phyloP scores from a whole-genome alignment of 2,113 vertebrate genomes.

The Charadrius vociferus region DNA sequence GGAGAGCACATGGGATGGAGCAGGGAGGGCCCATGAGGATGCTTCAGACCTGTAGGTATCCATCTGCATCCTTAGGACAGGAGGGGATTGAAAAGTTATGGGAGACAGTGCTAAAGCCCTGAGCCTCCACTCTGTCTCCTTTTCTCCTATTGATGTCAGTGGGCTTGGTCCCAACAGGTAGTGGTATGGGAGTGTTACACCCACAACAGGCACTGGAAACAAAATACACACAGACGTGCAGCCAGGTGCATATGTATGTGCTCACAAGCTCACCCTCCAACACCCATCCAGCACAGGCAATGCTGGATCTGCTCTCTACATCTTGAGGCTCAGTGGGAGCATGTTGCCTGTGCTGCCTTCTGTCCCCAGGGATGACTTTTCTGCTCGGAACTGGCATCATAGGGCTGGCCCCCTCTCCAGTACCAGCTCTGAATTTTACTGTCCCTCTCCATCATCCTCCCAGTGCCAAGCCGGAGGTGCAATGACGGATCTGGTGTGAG shows the following conservation, averaged over 20 bases:
- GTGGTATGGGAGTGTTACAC: neutral
- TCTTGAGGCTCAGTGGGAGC: neutral
- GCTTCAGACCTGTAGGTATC: neutral
- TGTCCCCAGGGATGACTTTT: neutral
- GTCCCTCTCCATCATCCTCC: neutral
- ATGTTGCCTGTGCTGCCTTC: neutral
- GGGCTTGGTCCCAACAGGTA: neutral
- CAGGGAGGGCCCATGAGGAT: neutral
- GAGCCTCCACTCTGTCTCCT: neutral
- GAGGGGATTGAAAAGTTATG: neutral
- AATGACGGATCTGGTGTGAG: neutral
- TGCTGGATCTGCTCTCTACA: neutral
- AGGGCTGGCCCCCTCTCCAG: neutral
- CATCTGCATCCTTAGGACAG: neutral
- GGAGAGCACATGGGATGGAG: neutral
- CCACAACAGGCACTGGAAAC: neutral
- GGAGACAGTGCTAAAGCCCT: neutral
- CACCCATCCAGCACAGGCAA: neutral
- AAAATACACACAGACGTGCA: too few species aligned
- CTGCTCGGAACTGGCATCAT: neutral
- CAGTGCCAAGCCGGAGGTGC: rapidly evolving
- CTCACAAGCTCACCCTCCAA: neutral
- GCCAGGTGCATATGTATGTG: rapidly evolving
- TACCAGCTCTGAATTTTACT: neutral
- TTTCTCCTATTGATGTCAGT: neutral